Evolutionary conservation across 2,797 vertebrate species (phyloP).

Genomic region (Apodemus agrarius): DNA sequence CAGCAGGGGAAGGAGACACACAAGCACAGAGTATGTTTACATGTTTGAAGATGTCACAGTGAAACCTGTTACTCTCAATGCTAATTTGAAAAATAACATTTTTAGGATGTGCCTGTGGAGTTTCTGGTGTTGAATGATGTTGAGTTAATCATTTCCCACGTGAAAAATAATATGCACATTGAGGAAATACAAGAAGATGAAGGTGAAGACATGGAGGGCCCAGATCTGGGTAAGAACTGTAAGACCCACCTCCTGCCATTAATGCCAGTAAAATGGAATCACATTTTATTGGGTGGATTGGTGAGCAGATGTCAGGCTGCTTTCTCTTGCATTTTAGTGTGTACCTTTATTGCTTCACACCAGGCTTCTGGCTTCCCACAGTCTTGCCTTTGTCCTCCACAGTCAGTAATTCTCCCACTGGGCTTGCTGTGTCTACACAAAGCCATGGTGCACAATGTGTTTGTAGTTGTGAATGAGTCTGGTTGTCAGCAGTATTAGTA

Average conservation of each 20-base stretch:
- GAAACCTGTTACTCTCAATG: background rate
- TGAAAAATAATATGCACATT: conserved; percentile 83
- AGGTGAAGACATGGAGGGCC: conserved; percentile 76
- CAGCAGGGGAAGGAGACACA: background rate
- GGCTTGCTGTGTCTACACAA: background rate
- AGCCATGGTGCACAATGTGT: background rate
- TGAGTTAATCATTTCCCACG: conserved; percentile 90
- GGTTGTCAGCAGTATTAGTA: background rate
- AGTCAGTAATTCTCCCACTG: background rate
- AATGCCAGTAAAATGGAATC: background rate
- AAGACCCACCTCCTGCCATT: background rate
- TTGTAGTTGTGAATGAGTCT: conserved; percentile 36
- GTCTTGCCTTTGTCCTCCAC: background rate
- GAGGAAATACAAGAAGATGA: conserved; percentile 78
- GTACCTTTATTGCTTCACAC: background rate
- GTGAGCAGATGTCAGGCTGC: background rate
- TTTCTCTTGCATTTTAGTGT: background rate
- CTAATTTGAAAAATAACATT: conserved; percentile 32
- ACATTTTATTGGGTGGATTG: conserved; percentile 18
- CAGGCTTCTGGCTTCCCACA: background rate
- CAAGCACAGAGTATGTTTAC: background rate
- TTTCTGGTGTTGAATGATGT: conserved; percentile 90
- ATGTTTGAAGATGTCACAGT: background rate
- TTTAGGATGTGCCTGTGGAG: conserved; percentile 89
- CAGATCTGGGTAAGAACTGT: conserved; percentile 83